Conservation (phyloP, 2,797 vertebrate genomes). For the Phalanger gymnotis region DNA sequence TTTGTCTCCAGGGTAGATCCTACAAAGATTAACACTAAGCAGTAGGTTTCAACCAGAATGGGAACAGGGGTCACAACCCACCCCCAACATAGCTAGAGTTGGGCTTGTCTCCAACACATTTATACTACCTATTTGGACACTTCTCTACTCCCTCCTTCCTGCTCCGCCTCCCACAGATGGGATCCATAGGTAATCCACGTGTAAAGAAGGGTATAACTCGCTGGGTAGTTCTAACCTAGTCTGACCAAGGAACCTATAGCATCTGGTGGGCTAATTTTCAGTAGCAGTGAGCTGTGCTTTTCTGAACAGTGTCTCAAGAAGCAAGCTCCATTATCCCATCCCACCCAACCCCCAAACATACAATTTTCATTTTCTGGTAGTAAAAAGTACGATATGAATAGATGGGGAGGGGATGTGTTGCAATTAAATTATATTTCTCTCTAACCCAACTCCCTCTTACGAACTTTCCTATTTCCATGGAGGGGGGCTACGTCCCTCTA, state of each 20-base stretch:
- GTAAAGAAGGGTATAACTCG: background rate
- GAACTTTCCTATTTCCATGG: background rate
- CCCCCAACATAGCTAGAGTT: background rate
- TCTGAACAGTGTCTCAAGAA: background rate
- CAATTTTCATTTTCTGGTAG: background rate
- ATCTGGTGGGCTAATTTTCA: background rate
- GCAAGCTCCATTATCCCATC: background rate
- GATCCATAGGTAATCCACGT: background rate
- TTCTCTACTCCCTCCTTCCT: background rate
- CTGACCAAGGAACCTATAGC: background rate
- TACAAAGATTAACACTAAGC: background rate
- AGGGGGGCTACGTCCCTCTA: background rate
- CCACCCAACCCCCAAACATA: background rate
- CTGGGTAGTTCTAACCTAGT: background rate
- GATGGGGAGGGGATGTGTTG: background rate
- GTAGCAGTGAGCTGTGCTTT: background rate
- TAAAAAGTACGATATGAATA: background rate
- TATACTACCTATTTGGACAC: background rate
- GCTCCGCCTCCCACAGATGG: background rate
- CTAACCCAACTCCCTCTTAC: background rate
- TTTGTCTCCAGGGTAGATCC: background rate
- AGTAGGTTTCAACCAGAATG: background rate
- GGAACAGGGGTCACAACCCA: background rate
- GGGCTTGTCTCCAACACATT: background rate
- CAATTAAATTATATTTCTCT: background rate